These are phyloP conservation scores for Osmoderma eremita DNA, from an alignment of 2,888 invertebrate species.

Conservation along the genomic window DNA sequence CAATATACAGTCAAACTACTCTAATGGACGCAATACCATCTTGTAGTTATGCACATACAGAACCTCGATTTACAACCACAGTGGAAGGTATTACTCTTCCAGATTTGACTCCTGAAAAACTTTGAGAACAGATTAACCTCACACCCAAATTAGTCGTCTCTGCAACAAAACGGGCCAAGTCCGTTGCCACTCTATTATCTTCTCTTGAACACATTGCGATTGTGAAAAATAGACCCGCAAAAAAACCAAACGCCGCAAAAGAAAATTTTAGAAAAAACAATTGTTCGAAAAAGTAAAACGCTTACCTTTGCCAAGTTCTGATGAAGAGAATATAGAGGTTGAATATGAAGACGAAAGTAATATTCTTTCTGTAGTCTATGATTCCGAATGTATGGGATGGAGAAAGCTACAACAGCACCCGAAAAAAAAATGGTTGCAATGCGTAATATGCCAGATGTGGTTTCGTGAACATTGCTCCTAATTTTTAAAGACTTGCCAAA, in stretches of 20 bases:
- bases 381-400: not conserved
- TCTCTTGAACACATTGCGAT: constrained; percentile 36
- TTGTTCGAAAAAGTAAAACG: not conserved
- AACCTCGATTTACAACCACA: no score
- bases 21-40: no score
- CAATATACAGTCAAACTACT: no score
- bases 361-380: not conserved
- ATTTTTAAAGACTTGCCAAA: no score
- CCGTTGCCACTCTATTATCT: constrained; percentile 10
- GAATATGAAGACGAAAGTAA: not conserved
- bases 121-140: constrained; percentile 34
- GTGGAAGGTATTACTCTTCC: no score
- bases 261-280: constrained; percentile 15
- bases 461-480: no score
- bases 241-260: constrained; percentile 27
- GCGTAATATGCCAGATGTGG: not conserved
- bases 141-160: constrained; percentile 30
- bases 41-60: no score
- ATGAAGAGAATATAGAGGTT: not conserved
- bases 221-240: constrained; percentile 37
- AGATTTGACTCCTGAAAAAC: constrained; percentile 37
- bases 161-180: constrained; percentile 33
- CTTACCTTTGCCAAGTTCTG: not conserved
- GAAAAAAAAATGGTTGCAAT: constrained; percentile 1
- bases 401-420: constrained; percentile 4